Conservation (phyloP, 2,888 invertebrate genomes). For the Fragum fragum region DNA sequence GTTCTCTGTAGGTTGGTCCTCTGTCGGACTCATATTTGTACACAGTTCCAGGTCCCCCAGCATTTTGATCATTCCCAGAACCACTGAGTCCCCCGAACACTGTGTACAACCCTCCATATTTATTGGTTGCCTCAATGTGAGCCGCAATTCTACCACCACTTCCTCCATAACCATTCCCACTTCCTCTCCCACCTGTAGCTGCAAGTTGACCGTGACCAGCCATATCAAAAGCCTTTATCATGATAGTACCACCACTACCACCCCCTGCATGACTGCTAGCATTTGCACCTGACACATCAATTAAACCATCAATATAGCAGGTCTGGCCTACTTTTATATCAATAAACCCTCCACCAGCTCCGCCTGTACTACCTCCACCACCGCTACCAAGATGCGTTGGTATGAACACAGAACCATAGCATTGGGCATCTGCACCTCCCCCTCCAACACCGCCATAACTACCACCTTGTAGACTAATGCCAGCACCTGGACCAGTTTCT, state of each 20-base stretch:
- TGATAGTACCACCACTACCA: constrained; percentile 78
- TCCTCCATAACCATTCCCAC: constrained; percentile 71
- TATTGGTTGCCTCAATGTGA: constrained; percentile 71
- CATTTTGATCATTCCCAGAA: constrained; percentile 35
- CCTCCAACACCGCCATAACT: constrained; percentile 77
- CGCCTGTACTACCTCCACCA: constrained; percentile 70
- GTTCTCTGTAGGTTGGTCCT: constrained; percentile 80
- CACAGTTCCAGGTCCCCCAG: constrained; percentile 79
- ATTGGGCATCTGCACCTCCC: constrained; percentile 43
- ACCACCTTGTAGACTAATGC: constrained; percentile 61
- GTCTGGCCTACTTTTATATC: constrained; percentile 72
- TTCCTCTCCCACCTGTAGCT: constrained; percentile 74
- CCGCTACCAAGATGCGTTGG: constrained; percentile 77
- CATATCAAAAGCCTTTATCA: constrained; percentile 76
- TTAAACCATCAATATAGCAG: constrained; percentile 75
- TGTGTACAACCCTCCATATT: constrained; percentile 73
- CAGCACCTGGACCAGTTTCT: constrained; percentile 69
- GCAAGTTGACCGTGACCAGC: constrained; percentile 77
- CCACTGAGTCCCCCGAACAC: constrained; percentile 73
- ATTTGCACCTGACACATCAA: constrained; percentile 68
- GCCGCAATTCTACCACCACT: constrained; percentile 78
- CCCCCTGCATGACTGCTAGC: constrained; percentile 69
- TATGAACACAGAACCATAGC: constrained; percentile 78
- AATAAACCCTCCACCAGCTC: constrained; percentile 76
- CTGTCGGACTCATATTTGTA: constrained; percentile 79